Evolutionary conservation across 2,888 invertebrate species (phyloP).

Genomic region (Stegana nigrithorax): DNA sequence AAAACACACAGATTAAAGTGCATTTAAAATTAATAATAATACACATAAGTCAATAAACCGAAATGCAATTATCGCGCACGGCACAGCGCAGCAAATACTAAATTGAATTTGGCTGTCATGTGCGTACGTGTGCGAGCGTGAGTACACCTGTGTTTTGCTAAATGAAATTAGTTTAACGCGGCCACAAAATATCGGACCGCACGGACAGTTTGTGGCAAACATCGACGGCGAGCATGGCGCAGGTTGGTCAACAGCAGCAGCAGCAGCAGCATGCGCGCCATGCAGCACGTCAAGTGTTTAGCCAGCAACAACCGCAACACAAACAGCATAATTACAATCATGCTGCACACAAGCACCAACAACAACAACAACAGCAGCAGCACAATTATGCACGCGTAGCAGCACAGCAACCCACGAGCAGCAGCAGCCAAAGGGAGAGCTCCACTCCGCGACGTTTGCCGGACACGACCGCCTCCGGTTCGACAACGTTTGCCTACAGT

Average conservation of each 20-base stretch:
- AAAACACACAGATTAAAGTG: too few relatives aligned
- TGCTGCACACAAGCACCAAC: slow-evolving; percentile 31
- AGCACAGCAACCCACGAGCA: slow-evolving; percentile 32
- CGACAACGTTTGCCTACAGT: slow-evolving; percentile 65
- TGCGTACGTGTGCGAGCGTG: not conserved
- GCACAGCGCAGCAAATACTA: too few relatives aligned
- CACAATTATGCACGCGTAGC: slow-evolving; percentile 12
- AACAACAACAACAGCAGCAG: slow-evolving; percentile 28
- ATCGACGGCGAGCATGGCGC: slow-evolving; percentile 51
- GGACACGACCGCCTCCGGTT: slow-evolving; percentile 66
- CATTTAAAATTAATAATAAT: too few relatives aligned
- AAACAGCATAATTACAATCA: slow-evolving; percentile 24
- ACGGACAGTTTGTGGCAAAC: slow-evolving; percentile 64
- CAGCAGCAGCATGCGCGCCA: too few relatives aligned
- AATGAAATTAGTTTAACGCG: slow-evolving; percentile 29
- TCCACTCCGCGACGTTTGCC: slow-evolving; percentile 56
- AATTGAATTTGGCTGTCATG: too few relatives aligned
- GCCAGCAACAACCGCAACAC: slow-evolving; percentile 38
- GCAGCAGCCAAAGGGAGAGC: slow-evolving; percentile 57
- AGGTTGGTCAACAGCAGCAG: slow-evolving; percentile 35
- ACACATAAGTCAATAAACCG: too few relatives aligned
- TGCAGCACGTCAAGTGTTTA: slow-evolving; percentile 33
- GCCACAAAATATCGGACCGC: slow-evolving; percentile 63
- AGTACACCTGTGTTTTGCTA: slow-evolving; percentile 8
- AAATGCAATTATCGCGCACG: too few relatives aligned